Conservation (phyloP, 2,797 vertebrate genomes). For the Spondyliosoma cantharus region DNA sequence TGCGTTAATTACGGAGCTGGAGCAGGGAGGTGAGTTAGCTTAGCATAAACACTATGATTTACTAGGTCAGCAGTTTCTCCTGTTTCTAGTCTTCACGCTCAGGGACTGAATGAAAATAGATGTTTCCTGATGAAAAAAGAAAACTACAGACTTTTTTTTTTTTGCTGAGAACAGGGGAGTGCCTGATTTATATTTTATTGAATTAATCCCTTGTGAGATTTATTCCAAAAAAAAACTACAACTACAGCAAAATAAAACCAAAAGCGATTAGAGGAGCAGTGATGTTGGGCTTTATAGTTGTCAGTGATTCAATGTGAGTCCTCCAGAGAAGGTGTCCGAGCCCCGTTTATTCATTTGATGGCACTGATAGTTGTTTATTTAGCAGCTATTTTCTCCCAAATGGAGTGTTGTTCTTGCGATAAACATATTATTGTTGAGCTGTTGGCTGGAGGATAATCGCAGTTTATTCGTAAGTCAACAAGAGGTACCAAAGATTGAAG, state of each 20-base stretch:
- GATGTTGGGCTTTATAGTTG: background rate
- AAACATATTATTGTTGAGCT: background rate
- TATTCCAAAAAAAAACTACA: background rate
- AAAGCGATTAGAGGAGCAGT: background rate
- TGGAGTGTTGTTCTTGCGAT: background rate
- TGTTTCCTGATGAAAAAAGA: background rate
- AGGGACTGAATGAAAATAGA: background rate
- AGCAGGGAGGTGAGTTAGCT: background rate
- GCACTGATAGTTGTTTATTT: background rate
- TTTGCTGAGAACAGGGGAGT: background rate
- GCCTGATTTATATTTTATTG: background rate
- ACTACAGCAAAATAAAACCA: background rate
- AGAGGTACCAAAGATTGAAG: conserved; percentile 6
- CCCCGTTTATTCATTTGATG: background rate
- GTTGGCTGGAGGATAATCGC: background rate
- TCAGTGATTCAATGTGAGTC: background rate
- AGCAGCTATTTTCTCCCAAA: background rate
- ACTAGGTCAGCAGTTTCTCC: background rate
- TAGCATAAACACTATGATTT: background rate
- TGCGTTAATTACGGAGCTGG: background rate
- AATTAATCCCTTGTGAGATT: background rate
- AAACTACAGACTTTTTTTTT: background rate
- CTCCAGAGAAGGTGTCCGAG: background rate
- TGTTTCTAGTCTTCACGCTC: background rate
- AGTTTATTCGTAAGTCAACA: background rate